Evolutionary conservation across 2,888 invertebrate genomes (phyloP), one percentile per base, ranked within the genome.

Genomic region (Schizaphis graminum): DNA sequence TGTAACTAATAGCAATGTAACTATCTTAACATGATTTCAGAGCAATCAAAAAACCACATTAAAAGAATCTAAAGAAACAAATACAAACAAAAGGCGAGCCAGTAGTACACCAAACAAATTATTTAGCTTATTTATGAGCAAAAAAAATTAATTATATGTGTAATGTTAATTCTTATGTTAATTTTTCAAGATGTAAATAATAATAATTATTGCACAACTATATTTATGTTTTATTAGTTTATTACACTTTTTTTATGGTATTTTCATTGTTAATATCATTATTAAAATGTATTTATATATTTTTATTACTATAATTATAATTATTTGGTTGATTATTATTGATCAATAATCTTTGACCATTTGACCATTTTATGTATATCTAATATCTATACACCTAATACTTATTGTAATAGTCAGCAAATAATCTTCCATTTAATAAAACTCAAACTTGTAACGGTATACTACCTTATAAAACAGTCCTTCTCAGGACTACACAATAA

Each of bases 21-120:
- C 53, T 13, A 44, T 77, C 41, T 21, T 16, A 13, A 28, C 49
- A 41, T 35, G 5, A 88, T 94, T 94, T 86, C 41, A 94, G 94
- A 87, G 44, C 28, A 94, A 87, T 86, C 24, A 47, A 35, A 94
- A 94, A 91, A 67, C 35, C 3, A 0, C 61, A 67, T 53, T 91
- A 7, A 94, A 94, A 86, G 94, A 94, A 91, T n/a, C 61, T n/a
- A 94, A 94, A 87, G 94, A 94, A 53, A n/a, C 86, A 5, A 94
- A 91, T 91, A 21, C 53, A 1, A 94, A 91, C 41, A 94, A 90
- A 67, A 94, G 85, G 57, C 57, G 93, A 57, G 35, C 85, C 35
- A 93, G 93, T 44, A 93, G 86, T 28, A 94, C 94, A 10, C 94
- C 94, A 28, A 94, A 94, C 61, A 94, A 94, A 91, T 67, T 94